Evolutionary conservation across 1,140 invertebrate species (phyloP).

Genomic region (Listronotus oregonensis): DNA sequence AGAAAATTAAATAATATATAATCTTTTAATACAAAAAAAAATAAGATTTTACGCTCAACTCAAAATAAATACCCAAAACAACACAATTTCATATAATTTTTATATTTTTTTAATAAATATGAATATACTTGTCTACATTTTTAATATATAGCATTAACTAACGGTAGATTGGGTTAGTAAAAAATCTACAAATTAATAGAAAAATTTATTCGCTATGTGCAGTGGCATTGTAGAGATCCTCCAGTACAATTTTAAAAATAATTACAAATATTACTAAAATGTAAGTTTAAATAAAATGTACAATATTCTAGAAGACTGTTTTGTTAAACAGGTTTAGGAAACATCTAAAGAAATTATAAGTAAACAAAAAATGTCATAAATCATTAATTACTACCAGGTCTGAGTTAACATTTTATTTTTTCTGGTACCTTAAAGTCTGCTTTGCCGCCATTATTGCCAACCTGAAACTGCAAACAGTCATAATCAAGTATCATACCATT

Average conservation of each 20-base stretch:
- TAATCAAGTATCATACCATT: too few relatives aligned
- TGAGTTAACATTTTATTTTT: too few relatives aligned
- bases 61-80: conserved; percentile 11
- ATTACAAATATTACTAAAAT: conserved; percentile 14
- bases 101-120: not conserved
- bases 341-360: not conserved
- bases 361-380: too few relatives aligned
- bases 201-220: conserved; percentile 23
- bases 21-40: not conserved
- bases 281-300: conserved; percentile 29
- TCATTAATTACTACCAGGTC: too few relatives aligned
- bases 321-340: conserved; percentile 8
- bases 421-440: too few relatives aligned
- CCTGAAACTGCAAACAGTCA: too few relatives aligned
- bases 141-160: conserved; percentile 1
- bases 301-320: conserved; percentile 18
- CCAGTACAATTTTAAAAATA: conserved; percentile 30
- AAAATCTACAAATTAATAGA: conserved; percentile 47
- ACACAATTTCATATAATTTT: not conserved
- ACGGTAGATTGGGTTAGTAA: conserved; percentile 36
- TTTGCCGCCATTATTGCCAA: too few relatives aligned
- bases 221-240: conserved; percentile 52
- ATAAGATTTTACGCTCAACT: not conserved
- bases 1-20: conserved; percentile 2
- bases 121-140: conserved; percentile 34